Conservation (phyloP, 1,140 invertebrate genomes). For the Goniozus legneri region DNA sequence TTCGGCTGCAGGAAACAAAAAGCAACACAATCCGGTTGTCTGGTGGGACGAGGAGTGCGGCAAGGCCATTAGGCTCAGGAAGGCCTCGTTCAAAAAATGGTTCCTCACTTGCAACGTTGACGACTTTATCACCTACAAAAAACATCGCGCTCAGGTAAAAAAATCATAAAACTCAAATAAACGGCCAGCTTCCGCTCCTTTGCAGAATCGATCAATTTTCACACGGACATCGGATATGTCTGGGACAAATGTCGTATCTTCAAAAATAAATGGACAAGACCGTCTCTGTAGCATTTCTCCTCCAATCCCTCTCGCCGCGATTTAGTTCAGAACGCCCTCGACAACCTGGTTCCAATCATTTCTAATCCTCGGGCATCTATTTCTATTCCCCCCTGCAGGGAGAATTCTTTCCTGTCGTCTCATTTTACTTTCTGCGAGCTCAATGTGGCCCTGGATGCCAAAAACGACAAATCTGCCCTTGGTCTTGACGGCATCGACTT, state of each 20-base stretch:
- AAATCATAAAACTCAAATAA: background rate
- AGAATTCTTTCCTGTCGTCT: constrained; percentile 4
- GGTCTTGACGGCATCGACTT: constrained; percentile 12
- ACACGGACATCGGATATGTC: background rate
- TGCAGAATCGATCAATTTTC: background rate
- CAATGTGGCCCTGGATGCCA: background rate
- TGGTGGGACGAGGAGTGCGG: background rate
- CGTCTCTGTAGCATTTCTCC: background rate
- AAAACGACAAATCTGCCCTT: constrained; percentile 3
- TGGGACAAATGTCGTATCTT: background rate
- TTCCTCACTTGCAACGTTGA: background rate
- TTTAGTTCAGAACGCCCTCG: background rate
- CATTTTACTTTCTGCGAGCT: constrained; percentile 9
- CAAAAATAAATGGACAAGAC: background rate
- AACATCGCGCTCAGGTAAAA: background rate
- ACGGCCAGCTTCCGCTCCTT: background rate
- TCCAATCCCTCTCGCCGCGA: background rate
- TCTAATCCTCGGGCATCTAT: constrained; percentile 4
- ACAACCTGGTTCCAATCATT: background rate
- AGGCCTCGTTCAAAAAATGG: constrained; percentile 1
- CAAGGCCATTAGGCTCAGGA: background rate
- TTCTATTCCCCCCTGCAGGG: background rate
- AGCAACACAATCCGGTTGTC: background rate
- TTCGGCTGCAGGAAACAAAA: too few species aligned
- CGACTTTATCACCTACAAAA: constrained; percentile 2